These are phyloP conservation scores for Myotis myotis DNA, from an alignment of 2,797 vertebrate species.

Conservation along the genomic window DNA sequence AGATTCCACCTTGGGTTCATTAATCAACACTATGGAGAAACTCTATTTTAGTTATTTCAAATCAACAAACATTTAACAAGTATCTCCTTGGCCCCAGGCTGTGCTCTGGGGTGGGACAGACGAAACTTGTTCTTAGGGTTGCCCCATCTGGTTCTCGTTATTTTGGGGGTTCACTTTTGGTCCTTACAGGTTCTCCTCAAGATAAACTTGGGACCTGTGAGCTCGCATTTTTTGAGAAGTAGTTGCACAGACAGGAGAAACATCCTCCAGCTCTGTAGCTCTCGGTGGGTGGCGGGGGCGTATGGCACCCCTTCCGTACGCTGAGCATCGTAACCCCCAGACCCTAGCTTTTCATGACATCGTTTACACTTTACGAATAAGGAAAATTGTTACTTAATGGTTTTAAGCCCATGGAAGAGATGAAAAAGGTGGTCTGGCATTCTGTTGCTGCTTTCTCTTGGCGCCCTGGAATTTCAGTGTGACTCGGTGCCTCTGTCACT, in stretches of 20 bases:
- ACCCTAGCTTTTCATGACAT: neutral
- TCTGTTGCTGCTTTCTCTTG: neutral
- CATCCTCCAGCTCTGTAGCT: neutral
- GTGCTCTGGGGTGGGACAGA: neutral
- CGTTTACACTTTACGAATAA: neutral
- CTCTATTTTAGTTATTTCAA: neutral
- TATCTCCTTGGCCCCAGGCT: neutral
- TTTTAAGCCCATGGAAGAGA: neutral
- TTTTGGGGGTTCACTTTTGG: neutral
- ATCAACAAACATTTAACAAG: neutral
- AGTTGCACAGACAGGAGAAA: neutral
- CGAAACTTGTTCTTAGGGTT: neutral
- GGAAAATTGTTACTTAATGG: neutral
- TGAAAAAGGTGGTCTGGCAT: neutral
- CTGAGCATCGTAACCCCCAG: neutral
- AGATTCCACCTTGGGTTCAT: neutral
- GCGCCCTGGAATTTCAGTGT: neutral
- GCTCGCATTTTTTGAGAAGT: neutral
- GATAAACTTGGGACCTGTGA: neutral
- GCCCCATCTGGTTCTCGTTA: too few relatives aligned
- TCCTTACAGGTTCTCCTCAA: neutral
- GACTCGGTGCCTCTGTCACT: neutral
- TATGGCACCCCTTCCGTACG: neutral
- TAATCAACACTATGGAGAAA: neutral
- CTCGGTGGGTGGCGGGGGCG: rapidly evolving